Evolutionary conservation across 2,797 vertebrate species (phyloP), one percentile per base, ranked within the genome.

Genomic region (Melanotaenia trifasciata): DNA sequence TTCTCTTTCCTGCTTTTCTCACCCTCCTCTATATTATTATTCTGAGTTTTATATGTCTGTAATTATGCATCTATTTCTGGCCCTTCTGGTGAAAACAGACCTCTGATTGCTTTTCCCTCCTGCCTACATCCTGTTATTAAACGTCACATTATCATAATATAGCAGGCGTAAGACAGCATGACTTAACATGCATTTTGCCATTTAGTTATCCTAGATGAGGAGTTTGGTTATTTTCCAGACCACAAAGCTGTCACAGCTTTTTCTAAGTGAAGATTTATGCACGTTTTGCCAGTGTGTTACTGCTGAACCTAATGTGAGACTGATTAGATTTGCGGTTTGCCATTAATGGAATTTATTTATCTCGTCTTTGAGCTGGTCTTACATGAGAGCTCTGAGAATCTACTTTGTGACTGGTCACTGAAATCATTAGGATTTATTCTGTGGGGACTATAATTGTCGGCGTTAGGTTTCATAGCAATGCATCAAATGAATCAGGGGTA

Each of bases 31-130:
- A 66, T 63, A 67, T 87, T 86, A 85, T 80, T 78, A 84, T 83
- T 30, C 65, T 51, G 70, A 80, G 72, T 76, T 59, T 77, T 71
- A 74, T 68, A 61, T 62, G 36, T 80, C 80, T 78, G 67, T 90
- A 90, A 90, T 94, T 87, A 86, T 63, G 72, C 22, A 33, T 88
- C 87, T 89, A 87, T 90, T 92, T 92, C 77, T 75, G 80, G 80
- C 69, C 67, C 74, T 76, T 59, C 70, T 80, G 70, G 38, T 38
- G 18, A 85, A 90, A 86, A 79, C 86, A 78, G 56, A 63, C 22
- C 54, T 51, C 69, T 80, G 83, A 90, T 86, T 87, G 74, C 78
- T 47, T 77, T 64, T 66, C 11, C 70, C 67, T 51, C 1, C 70
- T 54, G 69, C 36, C 35, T 54, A 24, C 79, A 71, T 84, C 74